Base-by-base conservation (phyloP, 2,797 vertebrate species). In the Mergus octosetaceus region DNA sequence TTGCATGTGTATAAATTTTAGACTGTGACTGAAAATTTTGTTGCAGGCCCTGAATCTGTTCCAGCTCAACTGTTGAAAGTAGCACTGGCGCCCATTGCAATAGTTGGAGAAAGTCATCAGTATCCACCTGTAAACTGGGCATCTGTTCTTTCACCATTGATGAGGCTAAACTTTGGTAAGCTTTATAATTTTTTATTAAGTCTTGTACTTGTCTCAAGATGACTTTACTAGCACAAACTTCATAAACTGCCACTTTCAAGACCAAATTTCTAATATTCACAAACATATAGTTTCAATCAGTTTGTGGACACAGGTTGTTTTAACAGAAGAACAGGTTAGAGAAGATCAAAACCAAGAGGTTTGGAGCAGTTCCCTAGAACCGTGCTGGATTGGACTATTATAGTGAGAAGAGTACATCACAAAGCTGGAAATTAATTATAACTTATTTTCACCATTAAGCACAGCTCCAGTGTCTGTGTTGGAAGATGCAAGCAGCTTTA, bases 111-210 rank as follows among this genome's bases (percentile, higher is more conserved):
- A 83, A 98, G 81, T 70, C 97, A 98, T 97, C 99, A 99, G 93
- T 99, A 98, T 92, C 99, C 99, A 15, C 99, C 99, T 49, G 97
- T 99, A 81, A 99, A 99, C 97, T 99, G 99, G 99, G 98, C 98
- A 13, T 97, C 98, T 0, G 83, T 99, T 71, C 98, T 99, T 77
- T 99, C 99, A 66, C 99, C 99, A 60, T 98, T 99, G 43, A 99
- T 99, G 98, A 98, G 99, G 43, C 98, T 99, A 28, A 97, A 98
- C 95, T 99, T 99, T 60, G 98, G 98, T 98, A 98, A 98, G 85
- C 85, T 80, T 58, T 34, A 19, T 66, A 73, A 13, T 57, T 62
- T 71, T 77, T 53, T 92, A 1, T 41, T 80, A 61, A 10, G 20
- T 70, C 77, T 79, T 36, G 12, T 28, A 78, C 34, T 84, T 68